Percentiles rank a stretch among this genome's conserved stretches.
phyloP scores from a whole-genome alignment of 2,888 invertebrate species.

The Latrodectus elegans region DNA sequence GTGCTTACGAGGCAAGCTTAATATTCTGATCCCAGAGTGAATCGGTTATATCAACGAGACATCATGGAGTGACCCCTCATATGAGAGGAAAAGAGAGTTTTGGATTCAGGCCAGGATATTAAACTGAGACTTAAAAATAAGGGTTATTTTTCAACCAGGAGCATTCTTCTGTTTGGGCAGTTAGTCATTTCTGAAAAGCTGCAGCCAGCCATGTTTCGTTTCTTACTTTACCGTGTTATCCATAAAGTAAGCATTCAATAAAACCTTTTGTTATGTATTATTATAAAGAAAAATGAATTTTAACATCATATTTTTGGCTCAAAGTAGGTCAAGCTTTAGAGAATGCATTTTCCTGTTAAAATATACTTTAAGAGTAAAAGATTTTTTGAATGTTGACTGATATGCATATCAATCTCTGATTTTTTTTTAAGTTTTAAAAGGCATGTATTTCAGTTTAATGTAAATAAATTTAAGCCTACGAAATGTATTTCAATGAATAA shows the following conservation, averaged over 20 bases:
- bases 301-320: constrained; percentile 12
- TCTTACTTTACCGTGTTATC: constrained; percentile 8
- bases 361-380: too few species aligned
- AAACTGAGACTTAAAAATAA: constrained; percentile 40
- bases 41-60: not conserved
- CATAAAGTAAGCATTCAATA: constrained; percentile 37
- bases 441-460: too few species aligned
- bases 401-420: too few species aligned
- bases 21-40: constrained; percentile 19
- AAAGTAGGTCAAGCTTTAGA: constrained; percentile 28
- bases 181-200: constrained; percentile 7
- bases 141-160: constrained; percentile 45
- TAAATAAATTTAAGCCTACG: too few species aligned
- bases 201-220: constrained; percentile 7
- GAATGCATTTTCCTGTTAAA: too few species aligned
- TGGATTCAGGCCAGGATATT: constrained; percentile 53
- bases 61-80: constrained; percentile 9
- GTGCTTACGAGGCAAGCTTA: constrained; percentile 15
- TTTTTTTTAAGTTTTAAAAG: too few species aligned
- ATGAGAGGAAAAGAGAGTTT: constrained; percentile 1
- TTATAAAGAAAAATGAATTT: constrained; percentile 34
- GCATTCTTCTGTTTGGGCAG: not conserved
- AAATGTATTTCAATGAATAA: too few species aligned
- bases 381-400: too few species aligned
- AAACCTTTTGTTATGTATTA: constrained; percentile 43